Percentiles rank a stretch among this genome's conserved stretches.
phyloP scores from a whole-genome alignment of 2,888 invertebrate species.

The Pyrgus malvae region DNA sequence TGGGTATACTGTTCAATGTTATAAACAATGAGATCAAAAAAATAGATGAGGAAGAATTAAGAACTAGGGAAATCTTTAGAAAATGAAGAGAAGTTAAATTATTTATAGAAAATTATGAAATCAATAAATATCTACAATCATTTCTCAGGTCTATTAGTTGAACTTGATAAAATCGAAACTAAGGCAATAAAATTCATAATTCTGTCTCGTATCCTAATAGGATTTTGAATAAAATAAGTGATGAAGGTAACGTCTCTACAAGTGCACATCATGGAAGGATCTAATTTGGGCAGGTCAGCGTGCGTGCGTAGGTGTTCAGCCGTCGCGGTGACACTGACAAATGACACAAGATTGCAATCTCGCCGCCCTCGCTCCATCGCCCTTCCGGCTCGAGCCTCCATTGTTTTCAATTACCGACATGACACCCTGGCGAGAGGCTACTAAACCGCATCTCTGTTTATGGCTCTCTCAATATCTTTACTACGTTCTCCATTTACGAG shows the following conservation, averaged over 20 bases:
- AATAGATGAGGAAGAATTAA: too few relatives aligned
- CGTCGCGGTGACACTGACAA: slow-evolving; percentile 86
- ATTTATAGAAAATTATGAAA: too few relatives aligned
- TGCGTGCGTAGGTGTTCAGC: slow-evolving; percentile 63
- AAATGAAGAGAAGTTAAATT: too few relatives aligned
- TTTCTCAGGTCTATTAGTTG: too few relatives aligned
- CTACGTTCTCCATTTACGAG: slow-evolving; percentile 68
- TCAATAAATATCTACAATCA: too few relatives aligned
- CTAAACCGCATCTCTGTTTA: slow-evolving; percentile 72
- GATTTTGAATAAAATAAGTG: neutral
- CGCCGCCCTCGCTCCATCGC: slow-evolving; percentile 75
- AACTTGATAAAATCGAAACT: too few relatives aligned
- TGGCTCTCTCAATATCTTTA: slow-evolving; percentile 65
- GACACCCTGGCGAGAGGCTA: slow-evolving; percentile 70
- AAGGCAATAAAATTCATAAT: too few relatives aligned
- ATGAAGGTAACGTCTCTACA: neutral
- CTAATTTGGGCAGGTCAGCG: slow-evolving; percentile 72
- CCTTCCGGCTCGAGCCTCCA: slow-evolving; percentile 74
- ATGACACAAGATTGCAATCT: slow-evolving; percentile 89
- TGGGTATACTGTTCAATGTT: too few relatives aligned
- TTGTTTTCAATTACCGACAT: slow-evolving; percentile 81
- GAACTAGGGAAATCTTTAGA: too few relatives aligned
- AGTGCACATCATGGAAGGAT: slow-evolving; percentile 37
- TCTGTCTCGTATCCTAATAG: too few relatives aligned
- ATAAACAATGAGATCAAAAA: too few relatives aligned